Percentiles rank a stretch among this genome's conserved stretches.
phyloP scores from a whole-genome alignment of 2,113 vertebrate species.

The Nesospiza acunhae region DNA sequence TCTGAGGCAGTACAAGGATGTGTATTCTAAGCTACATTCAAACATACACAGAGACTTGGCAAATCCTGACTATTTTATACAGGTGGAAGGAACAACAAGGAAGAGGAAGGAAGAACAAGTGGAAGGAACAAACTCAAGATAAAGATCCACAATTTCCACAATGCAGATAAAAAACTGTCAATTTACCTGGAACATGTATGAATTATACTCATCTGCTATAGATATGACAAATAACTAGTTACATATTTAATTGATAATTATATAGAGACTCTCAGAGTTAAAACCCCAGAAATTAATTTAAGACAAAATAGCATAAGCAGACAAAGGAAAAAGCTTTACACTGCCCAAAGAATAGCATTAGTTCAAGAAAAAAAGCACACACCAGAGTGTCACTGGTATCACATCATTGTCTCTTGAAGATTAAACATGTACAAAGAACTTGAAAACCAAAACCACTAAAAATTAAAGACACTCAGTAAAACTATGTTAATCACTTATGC shows the following conservation, averaged over 20 bases:
- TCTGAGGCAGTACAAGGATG: neutral
- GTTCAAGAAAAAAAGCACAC: neutral
- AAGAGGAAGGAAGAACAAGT: neutral
- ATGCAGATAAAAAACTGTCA: neutral
- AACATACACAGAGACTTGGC: neutral
- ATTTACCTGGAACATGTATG: neutral
- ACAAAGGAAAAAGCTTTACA: neutral
- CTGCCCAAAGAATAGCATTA: neutral
- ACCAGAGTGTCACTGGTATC: neutral
- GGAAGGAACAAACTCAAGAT: neutral
- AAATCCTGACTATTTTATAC: neutral
- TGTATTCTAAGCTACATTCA: neutral
- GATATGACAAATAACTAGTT: neutral
- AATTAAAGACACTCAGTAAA: neutral
- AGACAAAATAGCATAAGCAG: neutral
- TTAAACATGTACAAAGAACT: rapidly evolving
- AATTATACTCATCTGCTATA: neutral
- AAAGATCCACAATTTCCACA: neutral
- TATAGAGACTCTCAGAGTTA: neutral
- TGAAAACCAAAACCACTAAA: neutral
- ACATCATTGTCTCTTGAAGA: neutral
- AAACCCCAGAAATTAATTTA: neutral
- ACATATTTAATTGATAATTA: neutral
- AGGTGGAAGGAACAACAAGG: neutral
- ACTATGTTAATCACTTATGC: neutral